Evolutionary conservation across 64 coral and sea anemone species (phyloP).

Genomic region (Astreopora myriophthalma): DNA sequence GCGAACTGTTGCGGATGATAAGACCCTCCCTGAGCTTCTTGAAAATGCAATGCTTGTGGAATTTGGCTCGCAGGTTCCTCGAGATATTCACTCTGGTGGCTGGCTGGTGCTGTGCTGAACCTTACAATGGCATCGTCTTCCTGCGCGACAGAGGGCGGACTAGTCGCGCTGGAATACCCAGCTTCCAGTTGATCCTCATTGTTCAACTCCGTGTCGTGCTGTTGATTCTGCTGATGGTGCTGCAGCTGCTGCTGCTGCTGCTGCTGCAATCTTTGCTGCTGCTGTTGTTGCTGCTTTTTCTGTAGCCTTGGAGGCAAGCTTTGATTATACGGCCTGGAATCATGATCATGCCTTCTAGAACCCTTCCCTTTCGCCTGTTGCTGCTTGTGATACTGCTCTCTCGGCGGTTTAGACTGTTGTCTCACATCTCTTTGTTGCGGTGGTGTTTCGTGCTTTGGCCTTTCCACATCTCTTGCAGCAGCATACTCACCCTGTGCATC

Average conservation of each 20-base stretch:
- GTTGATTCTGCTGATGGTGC: not conserved
- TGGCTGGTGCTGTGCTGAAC: not conserved
- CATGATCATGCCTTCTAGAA: constrained; percentile 76
- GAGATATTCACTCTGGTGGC: constrained; percentile 4
- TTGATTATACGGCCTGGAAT: constrained; percentile 78
- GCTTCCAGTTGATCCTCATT: not conserved
- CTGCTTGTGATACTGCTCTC: constrained; percentile 59
- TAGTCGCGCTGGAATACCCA: not conserved
- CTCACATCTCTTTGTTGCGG: constrained; percentile 3
- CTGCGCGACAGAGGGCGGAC: constrained; percentile 13
- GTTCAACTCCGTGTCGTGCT: not conserved
- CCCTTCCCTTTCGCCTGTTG: constrained; percentile 70
- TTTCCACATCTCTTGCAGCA: constrained; percentile 6
- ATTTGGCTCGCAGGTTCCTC: not conserved
- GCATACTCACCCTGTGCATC: constrained; percentile 5
- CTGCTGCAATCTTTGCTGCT: constrained; percentile 62
- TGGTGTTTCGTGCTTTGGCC: not conserved
- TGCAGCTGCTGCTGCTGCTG: constrained; percentile 27
- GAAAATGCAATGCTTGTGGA: not conserved
- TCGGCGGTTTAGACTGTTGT: constrained; percentile 30
- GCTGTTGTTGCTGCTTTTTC: constrained; percentile 90
- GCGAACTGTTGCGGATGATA: not conserved
- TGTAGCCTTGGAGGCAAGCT: constrained; percentile 87
- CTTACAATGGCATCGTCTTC: constrained; percentile 20
- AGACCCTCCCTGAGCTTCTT: not conserved